A percentile compares a stretch with the other conserved stretches of the same genome.
Conservation (phyloP, 2,113 vertebrate genomes). For the Platanista minor region DNA sequence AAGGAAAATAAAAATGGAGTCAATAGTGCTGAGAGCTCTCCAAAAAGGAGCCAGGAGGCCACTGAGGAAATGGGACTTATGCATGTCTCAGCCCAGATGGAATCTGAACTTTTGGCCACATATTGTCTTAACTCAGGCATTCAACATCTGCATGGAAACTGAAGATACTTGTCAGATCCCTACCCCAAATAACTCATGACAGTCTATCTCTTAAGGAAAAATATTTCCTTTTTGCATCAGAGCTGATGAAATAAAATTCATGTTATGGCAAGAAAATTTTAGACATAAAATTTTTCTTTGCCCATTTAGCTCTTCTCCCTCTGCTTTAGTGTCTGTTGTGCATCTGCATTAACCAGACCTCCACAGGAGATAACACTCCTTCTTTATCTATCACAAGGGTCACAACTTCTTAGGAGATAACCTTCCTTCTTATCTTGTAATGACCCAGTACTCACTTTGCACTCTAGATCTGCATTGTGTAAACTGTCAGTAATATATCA, state of each 20-base stretch:
- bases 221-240: background rate
- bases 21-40: background rate
- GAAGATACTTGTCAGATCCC: background rate
- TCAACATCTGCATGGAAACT: background rate
- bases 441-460: background rate
- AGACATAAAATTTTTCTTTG: background rate
- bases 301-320: background rate
- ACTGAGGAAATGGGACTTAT: background rate
- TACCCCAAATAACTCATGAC: background rate
- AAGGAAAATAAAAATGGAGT: background rate
- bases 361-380: background rate
- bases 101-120: background rate
- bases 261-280: background rate
- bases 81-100: background rate
- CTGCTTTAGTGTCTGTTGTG: background rate
- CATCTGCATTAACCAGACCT: background rate
- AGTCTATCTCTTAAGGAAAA: background rate
- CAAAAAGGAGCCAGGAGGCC: background rate
- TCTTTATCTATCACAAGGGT: background rate
- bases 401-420: background rate
- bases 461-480: background rate
- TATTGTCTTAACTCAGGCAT: background rate
- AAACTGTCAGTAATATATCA: background rate
- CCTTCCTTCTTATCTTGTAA: background rate
- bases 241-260: background rate